These are phyloP conservation scores for Ammodytes marinus DNA, from an alignment of 2,113 vertebrate species.

Conservation along the genomic window DNA sequence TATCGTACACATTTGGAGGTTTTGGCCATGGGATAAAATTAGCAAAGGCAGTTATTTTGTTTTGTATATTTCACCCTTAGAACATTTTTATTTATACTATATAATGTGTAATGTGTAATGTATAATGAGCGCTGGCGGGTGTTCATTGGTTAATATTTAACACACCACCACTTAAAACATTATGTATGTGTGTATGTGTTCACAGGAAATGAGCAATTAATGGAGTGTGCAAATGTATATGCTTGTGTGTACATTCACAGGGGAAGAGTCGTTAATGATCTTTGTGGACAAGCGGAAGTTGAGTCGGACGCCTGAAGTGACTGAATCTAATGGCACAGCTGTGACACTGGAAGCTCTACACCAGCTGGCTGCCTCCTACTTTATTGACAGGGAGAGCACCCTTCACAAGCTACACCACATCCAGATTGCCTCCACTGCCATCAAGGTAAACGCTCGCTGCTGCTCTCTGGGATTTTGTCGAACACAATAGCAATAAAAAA, in stretches of 20 bases:
- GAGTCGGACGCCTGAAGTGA: conserved; percentile 80
- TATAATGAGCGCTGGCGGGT: neutral
- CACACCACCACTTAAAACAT: neutral
- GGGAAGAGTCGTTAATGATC: conserved; percentile 89
- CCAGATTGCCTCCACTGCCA: conserved; percentile 88
- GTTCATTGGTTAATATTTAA: conserved; percentile 24
- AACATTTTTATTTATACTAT: too few relatives aligned
- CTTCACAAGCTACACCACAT: conserved; percentile 88
- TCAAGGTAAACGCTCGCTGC: conserved; percentile 83
- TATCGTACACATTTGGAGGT: too few relatives aligned
- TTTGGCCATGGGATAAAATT: neutral
- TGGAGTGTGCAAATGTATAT: neutral
- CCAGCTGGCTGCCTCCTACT: conserved; percentile 89
- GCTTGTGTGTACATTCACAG: conserved; percentile 53
- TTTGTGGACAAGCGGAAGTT: conserved; percentile 89
- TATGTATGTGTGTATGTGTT: neutral
- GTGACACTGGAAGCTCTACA: conserved; percentile 87
- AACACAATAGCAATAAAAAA: neutral
- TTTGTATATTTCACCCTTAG: neutral
- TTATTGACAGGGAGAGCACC: conserved; percentile 88
- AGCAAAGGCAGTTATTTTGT: neutral
- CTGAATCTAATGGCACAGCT: conserved; percentile 83
- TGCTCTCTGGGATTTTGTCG: neutral
- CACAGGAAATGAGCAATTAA: conserved; percentile 3
- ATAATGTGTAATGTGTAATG: neutral